Evolutionary conservation across 2,888 invertebrate species (phyloP), one percentile per base, ranked within the genome.

Genomic region (Hoplodrina blanda): DNA sequence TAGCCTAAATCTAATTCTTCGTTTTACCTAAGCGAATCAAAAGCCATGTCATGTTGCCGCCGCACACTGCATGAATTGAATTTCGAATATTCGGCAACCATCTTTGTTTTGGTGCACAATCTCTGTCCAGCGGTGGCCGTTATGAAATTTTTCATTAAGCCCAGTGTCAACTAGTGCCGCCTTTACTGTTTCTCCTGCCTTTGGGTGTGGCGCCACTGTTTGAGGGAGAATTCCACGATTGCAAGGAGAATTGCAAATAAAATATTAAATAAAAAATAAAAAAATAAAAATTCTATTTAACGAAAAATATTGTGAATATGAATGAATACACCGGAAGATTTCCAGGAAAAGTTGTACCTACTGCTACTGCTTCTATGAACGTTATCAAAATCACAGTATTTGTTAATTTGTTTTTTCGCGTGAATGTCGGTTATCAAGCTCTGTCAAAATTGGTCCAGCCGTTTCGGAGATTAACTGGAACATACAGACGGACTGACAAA

Each of bases 111-210:
- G 79, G 79, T 73, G 76, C 71, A 75, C 76, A 82, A 82, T 84
- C 76, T 79, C 79, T 81, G 85, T 78, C 81, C 85, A 74, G 76
- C 70, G 73, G 81, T 71, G 78, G 76, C 82, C 84, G 90, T 91
- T 92, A 92, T 92, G 91, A 92, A 91, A 90, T 92, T 90, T 92
- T 92, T 92, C 92, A 92, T 91, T 91, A 92, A 89, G 86, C 85
- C 87, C 87, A 86, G 87, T 89, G 91, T 91, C 90, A 90, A 90
- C 90, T 89, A 88, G 85, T 81, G 69, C 75, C 77, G 84, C 79
- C 84, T 84, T 86, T 83, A 86, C 85, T 86, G 88, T 86, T 84
- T 79, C 85, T 82, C 83, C 69, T 69, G 82, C 81, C 80, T 79
- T 68, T 11, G 69, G 81, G 81, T 80, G 52, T 20, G 80, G 77